Conservation (phyloP, 2,888 invertebrate genomes). For the Hemaris fuciformis region DNA sequence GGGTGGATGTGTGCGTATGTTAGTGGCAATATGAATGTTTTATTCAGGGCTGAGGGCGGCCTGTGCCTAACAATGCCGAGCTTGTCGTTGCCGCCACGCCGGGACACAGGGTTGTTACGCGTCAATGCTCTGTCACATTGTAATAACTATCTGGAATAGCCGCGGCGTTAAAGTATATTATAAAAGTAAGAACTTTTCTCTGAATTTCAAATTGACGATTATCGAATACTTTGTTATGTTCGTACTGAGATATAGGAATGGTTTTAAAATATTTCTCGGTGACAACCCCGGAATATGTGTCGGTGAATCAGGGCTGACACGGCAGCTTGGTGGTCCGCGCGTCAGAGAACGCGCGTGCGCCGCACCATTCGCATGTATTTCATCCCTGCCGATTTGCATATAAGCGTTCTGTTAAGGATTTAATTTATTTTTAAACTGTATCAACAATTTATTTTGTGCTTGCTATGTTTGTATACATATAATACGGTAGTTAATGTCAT, state of each 20-base stretch:
- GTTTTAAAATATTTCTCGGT: constrained; percentile 11
- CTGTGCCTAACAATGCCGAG: constrained; percentile 78
- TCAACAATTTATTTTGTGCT: background rate
- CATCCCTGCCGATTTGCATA: constrained; percentile 73
- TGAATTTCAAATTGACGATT: background rate
- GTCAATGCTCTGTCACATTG: background rate
- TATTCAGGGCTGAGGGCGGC: constrained; percentile 77
- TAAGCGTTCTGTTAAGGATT: constrained; percentile 17
- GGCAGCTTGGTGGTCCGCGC: constrained; percentile 73
- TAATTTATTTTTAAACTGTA: constrained; percentile 6
- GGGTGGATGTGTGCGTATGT: constrained; percentile 64
- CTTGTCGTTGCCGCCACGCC: constrained; percentile 69
- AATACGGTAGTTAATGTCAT: background rate
- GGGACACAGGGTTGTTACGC: constrained; percentile 53
- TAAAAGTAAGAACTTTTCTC: background rate
- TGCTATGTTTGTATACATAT: background rate
- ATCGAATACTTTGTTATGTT: background rate
- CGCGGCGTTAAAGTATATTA: background rate
- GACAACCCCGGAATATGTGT: constrained; percentile 56
- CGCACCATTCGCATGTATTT: constrained; percentile 60
- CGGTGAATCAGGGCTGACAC: constrained; percentile 78
- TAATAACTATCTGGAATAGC: background rate
- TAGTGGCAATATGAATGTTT: constrained; percentile 81
- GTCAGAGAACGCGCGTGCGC: constrained; percentile 72
- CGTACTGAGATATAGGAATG: background rate